These are phyloP conservation scores for Archivesica marissinica DNA, from an alignment of 1,140 invertebrate species.

Conservation along the genomic window DNA sequence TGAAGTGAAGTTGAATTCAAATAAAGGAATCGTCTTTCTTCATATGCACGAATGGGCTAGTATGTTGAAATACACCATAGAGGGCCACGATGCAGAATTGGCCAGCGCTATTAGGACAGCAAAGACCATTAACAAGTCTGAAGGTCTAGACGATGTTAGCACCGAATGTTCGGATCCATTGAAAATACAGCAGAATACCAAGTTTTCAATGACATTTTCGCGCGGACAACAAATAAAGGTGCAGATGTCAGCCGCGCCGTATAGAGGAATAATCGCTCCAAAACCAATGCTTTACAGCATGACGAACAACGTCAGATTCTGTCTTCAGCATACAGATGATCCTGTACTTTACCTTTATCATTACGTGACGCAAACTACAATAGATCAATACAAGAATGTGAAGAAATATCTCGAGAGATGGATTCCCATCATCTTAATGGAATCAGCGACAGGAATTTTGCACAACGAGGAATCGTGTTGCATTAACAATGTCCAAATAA, in stretches of 20 bases:
- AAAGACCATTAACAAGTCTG: not conserved
- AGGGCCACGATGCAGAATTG: constrained; percentile 5
- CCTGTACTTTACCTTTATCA: constrained; percentile 60
- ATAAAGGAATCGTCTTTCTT: not conserved
- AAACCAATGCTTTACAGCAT: constrained; percentile 58
- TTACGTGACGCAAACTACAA: constrained; percentile 37
- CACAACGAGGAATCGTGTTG: constrained; percentile 42
- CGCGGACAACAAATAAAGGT: constrained; percentile 63
- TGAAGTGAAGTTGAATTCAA: constrained; percentile 8
- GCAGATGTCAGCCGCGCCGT: constrained; percentile 58
- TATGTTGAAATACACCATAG: not conserved
- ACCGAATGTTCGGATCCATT: not conserved
- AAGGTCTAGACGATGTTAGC: not conserved
- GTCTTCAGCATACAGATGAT: constrained; percentile 65
- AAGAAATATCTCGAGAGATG: constrained; percentile 61
- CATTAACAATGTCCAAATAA: constrained; percentile 39
- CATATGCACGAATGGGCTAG: constrained; percentile 23
- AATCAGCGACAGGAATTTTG: constrained; percentile 61
- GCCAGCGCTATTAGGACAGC: not conserved
- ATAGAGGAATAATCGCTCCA: constrained; percentile 55
- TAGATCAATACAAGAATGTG: constrained; percentile 32
- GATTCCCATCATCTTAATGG: constrained; percentile 70
- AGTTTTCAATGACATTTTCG: constrained; percentile 61
- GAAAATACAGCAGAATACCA: not conserved
- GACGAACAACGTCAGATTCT: constrained; percentile 66